phyloP scores from a whole-genome alignment of 2,113 vertebrate species.

The Triplophysa dalaica region DNA sequence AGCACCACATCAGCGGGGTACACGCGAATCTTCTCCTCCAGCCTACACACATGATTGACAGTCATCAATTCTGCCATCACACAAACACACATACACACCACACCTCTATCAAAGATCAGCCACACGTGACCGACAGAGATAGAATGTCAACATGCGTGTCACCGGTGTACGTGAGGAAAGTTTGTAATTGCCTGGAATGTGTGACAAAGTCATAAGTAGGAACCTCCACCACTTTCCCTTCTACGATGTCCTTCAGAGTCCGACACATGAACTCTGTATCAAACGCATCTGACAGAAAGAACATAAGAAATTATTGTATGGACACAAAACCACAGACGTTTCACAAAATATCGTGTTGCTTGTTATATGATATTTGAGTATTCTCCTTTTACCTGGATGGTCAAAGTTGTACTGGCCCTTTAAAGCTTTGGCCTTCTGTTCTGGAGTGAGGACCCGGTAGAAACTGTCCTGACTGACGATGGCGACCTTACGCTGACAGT shows the following conservation, averaged over 20 bases:
- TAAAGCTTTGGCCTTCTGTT: constrained; percentile 90
- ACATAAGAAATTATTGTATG: background rate
- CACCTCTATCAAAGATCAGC: background rate
- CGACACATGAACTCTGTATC: constrained; percentile 92
- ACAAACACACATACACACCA: constrained; percentile 5
- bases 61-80: background rate
- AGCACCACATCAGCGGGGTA: constrained; percentile 92
- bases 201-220: constrained; percentile 94
- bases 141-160: background rate
- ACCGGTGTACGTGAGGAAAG: background rate
- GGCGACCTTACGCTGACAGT: constrained; percentile 87
- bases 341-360: too few species aligned
- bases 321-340: too few species aligned
- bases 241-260: constrained; percentile 87
- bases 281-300: constrained; percentile 83
- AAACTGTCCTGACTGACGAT: constrained; percentile 96
- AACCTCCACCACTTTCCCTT: constrained; percentile 88
- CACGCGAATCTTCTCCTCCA: constrained; percentile 83
- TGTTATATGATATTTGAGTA: too few species aligned
- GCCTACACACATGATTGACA: constrained; percentile 66
- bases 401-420: constrained; percentile 98
- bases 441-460: constrained; percentile 87
- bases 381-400: constrained; percentile 81
- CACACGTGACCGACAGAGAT: background rate
- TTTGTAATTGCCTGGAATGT: constrained; percentile 82